Base-by-base conservation (phyloP, 2,888 invertebrate species). In the Prenolepis imparis region DNA sequence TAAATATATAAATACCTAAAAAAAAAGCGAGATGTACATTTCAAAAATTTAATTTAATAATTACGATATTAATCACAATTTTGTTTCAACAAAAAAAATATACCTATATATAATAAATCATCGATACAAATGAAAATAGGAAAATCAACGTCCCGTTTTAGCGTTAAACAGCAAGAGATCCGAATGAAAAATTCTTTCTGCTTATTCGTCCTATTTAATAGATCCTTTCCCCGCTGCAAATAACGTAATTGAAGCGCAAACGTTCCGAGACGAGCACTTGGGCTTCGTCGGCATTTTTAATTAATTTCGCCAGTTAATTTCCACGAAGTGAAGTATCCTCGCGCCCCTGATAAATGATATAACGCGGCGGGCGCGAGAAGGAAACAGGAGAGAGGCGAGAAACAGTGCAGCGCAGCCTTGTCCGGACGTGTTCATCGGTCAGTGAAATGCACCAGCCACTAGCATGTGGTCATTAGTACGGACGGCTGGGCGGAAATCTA, bases 401-500 rank as follows among this genome's bases (percentile, higher is more conserved):
- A 3, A 12, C 41, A n/a, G 59, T 21, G 55, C 63, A 55, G 66
- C 44, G 44, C 36, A 39, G 41, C 64, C 68, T 68, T 66, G 66
- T 78, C 61, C 21, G 85, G 78, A 82, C 52, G 66, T 83, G 85
- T 85, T 88, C 87, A 84, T 85, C 68, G 89, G 73, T 73, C 83
- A 84, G 87, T 85, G 88, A 84, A 88, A 86, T 75, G 85, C 73
- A 55, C 12, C 81, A 74, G 64, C 66, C 87, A 80, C 78, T 52
- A 80, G 82, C 80, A 83, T 73, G 86, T 74, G 85, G 85, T 89
- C 84, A 90, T 89, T 89, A 89, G 75, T 78, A 83, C 85, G 86
- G 84, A 83, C 75, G 70, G 72, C 66, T 84, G 86, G 61, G 8
- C 72, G 57, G 68, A 85, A 85, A 86, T 85, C 90, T 84, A 88